A percentile compares a stretch with the other conserved stretches of the same genome.
Conservation (phyloP, 1,140 invertebrate genomes). For the Bombyx mori region ASM3026992v2 NC_085120.1:5047001-5047500, state of each 20-base stretch:
- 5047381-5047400: too few species aligned
- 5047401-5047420: too few species aligned
- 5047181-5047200: conserved; percentile 68
- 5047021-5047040: background rate
- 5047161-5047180: conserved; percentile 60
- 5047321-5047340: background rate
- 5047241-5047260: conserved; percentile 30
- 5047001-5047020: conserved; percentile 21
- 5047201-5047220: conserved; percentile 56
- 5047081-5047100: conserved; percentile 9
- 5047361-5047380: background rate
- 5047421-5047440: too few species aligned
- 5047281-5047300: background rate
- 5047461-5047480: too few species aligned
- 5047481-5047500: too few species aligned
- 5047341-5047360: background rate
- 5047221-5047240: conserved; percentile 40
- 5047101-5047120: conserved; percentile 23
- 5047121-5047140: conserved; percentile 44
- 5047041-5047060: too few species aligned
- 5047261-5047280: background rate
- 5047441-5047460: too few species aligned
- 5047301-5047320: background rate
- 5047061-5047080: background rate
- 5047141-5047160: conserved; percentile 61